phyloP scores from a whole-genome alignment of 1,140 invertebrate species.

The Trichonephila clavipes region DNA sequence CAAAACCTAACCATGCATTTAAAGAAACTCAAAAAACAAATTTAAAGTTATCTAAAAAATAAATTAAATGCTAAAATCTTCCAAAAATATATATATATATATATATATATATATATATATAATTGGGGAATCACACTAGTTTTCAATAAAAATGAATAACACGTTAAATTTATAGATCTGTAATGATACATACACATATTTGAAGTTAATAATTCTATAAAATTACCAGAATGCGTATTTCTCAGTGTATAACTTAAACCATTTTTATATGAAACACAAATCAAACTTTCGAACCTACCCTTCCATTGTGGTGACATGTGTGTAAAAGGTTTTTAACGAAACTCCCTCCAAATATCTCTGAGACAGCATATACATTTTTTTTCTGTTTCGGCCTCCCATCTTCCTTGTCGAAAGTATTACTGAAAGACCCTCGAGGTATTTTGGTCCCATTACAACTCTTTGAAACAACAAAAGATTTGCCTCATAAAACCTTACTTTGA shows the following conservation, averaged over 20 bases:
- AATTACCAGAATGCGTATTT: too few species aligned
- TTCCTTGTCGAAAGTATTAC: slow-evolving; percentile 11
- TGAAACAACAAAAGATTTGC: slow-evolving; percentile 69
- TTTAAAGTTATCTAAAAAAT: too few species aligned
- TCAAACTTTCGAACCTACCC: background rate
- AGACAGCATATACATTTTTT: background rate
- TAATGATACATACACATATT: too few species aligned
- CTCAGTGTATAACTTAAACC: background rate
- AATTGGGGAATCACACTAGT: too few species aligned
- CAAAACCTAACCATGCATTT: too few species aligned
- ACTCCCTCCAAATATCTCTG: background rate
- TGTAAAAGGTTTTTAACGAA: slow-evolving; percentile 67
- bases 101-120: too few species aligned
- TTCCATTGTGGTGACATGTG: background rate
- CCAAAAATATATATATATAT: too few species aligned
- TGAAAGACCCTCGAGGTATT: slow-evolving; percentile 38
- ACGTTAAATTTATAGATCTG: too few species aligned
- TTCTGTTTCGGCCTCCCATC: background rate
- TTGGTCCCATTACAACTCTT: slow-evolving; percentile 62
- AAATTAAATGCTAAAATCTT: too few species aligned
- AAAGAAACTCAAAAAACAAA: too few species aligned
- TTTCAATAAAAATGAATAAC: too few species aligned
- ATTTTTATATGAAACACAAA: background rate
- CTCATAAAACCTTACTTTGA: slow-evolving; percentile 71
- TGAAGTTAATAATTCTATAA: too few species aligned